Conservation (phyloP, 2,888 invertebrate genomes). For the Romanomermis culicivorax region DNA sequence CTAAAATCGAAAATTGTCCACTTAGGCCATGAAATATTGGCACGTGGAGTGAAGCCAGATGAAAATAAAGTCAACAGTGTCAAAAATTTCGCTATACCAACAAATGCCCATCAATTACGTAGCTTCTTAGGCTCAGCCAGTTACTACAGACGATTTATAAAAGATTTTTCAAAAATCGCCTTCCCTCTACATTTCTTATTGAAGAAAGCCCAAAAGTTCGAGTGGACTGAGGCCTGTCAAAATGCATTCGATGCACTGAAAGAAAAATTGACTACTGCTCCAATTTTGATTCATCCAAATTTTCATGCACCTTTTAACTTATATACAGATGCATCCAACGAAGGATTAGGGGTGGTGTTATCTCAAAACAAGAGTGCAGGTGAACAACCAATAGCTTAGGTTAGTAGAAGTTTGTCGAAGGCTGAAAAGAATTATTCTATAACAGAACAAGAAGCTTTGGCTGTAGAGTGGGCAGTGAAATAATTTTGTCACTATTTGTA, state of each 20-base stretch:
- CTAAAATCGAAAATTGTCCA: not conserved
- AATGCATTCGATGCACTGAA: slow-evolving; percentile 12
- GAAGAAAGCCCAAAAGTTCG: slow-evolving; percentile 13
- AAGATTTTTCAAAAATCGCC: slow-evolving; percentile 13
- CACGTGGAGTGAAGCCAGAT: not conserved
- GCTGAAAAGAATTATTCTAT: too few relatives aligned
- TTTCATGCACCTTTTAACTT: too few relatives aligned
- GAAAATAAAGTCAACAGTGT: not conserved
- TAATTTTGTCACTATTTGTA: too few relatives aligned
- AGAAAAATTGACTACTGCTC: slow-evolving; percentile 8
- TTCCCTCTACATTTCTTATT: slow-evolving; percentile 14
- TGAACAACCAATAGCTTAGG: slow-evolving; percentile 16
- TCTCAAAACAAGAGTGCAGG: slow-evolving; percentile 13
- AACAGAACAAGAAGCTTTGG: too few relatives aligned
- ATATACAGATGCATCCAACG: too few relatives aligned
- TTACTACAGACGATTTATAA: slow-evolving; percentile 12
- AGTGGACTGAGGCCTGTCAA: slow-evolving; percentile 12
- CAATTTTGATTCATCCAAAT: slow-evolving; percentile 14
- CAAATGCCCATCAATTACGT: slow-evolving; percentile 11
- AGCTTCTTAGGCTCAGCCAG: slow-evolving; percentile 16
- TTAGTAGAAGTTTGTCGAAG: slow-evolving; percentile 16
- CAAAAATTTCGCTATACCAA: not conserved
- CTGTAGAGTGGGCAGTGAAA: too few relatives aligned
- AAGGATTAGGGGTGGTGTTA: slow-evolving; percentile 19
- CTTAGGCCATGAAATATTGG: not conserved